Base-by-base conservation (phyloP, 2,888 invertebrate species). In the Phalera bucephala region DNA sequence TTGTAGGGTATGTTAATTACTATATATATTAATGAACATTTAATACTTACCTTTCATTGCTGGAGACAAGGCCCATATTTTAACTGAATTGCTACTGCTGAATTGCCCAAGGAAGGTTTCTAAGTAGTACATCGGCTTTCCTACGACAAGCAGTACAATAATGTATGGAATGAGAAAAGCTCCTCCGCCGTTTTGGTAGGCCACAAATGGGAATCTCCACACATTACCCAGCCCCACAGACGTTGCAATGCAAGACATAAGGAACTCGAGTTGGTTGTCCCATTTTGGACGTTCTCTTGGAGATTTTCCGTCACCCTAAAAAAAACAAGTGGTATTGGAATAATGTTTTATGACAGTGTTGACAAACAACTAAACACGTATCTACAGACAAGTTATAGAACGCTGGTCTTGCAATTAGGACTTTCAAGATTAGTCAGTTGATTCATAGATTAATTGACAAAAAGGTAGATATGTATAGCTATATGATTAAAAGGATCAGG, bases 31-130 rank as follows among this genome's bases (percentile, higher is more conserved):
- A n/a, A n/a, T n/a, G n/a, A n/a, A n/a, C n/a, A n/a, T n/a, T n/a
- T n/a, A n/a, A n/a, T n/a, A n/a, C n/a, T 33, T 52, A 95, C 96
- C 96, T 92, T 94, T 94, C 79, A 96, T 93, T 0, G 94, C 92
- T 1, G 97, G 96, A 21, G 91, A 86, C 6, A 92, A 58, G 1
- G 89, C 81, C 92, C 92, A 92, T 28, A 95, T 91, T 73, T 94
- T 94, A 1, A 95, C 93, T 26, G 94, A 94, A 36, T 96, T 96
- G 61, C 93, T 92, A 52, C 94, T 94, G 34, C 94, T 93, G 69
- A 96, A 97, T 76, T 97, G 97, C 2, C 97, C 97, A 4, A 97
- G 80, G 0, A 93, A 91, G 75, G 95, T 93, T 83, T 97, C 97
- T 68, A 97, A 80, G 63, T 95, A 96, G 70, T 96, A 96, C 85